Base-by-base conservation (phyloP, 2,888 invertebrate genomes). In the Rhagophthalmus giganteus region DNA sequence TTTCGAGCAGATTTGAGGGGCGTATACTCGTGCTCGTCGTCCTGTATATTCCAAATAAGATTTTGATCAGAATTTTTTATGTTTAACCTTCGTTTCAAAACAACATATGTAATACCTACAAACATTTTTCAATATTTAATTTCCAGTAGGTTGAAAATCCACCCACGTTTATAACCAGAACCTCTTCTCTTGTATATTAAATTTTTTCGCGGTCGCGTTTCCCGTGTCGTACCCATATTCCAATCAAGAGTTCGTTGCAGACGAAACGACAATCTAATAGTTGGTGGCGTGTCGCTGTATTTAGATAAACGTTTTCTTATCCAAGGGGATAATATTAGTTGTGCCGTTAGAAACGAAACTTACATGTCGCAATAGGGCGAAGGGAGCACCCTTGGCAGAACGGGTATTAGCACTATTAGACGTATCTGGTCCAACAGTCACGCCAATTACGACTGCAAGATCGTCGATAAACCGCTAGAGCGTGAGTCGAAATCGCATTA, bases 321-420 rank as follows among this genome's bases (percentile, higher is more conserved):
- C 71, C 68, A 69, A 34, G 40, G 66, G 68, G 71, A 69, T 69
- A 70, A 70, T 70, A 70, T 69, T 70, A 70, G 70, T 68, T 65
- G 66, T 60, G 58, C 55, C 58, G 62, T 61, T 63, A 62, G 69
- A 69, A 70, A 69, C 68, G 67, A 67, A 68, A 66, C 69, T 64
- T 64, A 65, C 64, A 65, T 61, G 61, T 59, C n/a, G n/a, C n/a
- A n/a, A n/a, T n/a, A 55, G 42, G 53, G 51, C 54, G 65, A 64
- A 62, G 59, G 63, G 58, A 51, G 61, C 63, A 62, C 59, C 63
- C 60, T 55, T 49, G 48, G 54, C 59, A 64, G 60, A 61, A 58
- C 59, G 52, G 54, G 69, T 64, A 69, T 70, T 70, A 69, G 61
- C 64, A 62, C 71, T 68, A 71, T 72, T 71, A 72, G 69, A 64